phyloP scores from a whole-genome alignment of 2,888 invertebrate genomes.

The Dugesia japonica region DNA sequence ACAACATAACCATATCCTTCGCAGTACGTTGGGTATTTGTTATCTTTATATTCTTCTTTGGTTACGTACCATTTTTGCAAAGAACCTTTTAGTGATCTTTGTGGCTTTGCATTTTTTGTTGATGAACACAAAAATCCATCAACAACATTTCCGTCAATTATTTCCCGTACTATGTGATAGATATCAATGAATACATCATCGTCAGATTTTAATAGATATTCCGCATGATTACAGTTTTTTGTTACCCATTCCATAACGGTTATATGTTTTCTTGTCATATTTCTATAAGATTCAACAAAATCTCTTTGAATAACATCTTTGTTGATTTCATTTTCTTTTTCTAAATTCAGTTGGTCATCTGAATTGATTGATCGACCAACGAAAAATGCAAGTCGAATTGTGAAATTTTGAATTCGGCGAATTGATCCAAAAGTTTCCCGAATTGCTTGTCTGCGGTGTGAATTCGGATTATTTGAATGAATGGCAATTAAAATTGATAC shows the following conservation, averaged over 20 bases:
- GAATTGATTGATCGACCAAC: not conserved
- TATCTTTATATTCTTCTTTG: constrained; percentile 24
- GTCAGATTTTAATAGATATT: constrained; percentile 33
- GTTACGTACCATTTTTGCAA: constrained; percentile 32
- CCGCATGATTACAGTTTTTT: constrained; percentile 25
- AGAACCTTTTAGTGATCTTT: constrained; percentile 4
- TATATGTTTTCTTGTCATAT: constrained; percentile 33
- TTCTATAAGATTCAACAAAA: constrained; percentile 29
- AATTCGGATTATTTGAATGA: constrained; percentile 4
- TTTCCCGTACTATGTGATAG: constrained; percentile 22
- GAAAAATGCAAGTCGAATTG: not conserved
- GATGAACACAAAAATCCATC: constrained; percentile 30
- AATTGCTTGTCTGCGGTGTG: not conserved
- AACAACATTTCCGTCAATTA: constrained; percentile 7
- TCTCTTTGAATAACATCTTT: constrained; percentile 30
- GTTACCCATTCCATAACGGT: constrained; percentile 32
- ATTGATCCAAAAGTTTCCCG: not conserved
- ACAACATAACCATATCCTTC: constrained; percentile 33
- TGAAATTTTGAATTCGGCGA: not conserved
- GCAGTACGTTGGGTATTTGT: constrained; percentile 30
- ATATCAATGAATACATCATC: constrained; percentile 34
- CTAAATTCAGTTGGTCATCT: not conserved
- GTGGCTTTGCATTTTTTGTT: constrained; percentile 17
- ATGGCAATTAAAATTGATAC: constrained; percentile 6
- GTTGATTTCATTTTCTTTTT: not conserved